A percentile compares a stretch with the other conserved stretches of the same genome.
phyloP scores from a whole-genome alignment of 2,113 vertebrate genomes.

The Terrapene triunguis region DNA sequence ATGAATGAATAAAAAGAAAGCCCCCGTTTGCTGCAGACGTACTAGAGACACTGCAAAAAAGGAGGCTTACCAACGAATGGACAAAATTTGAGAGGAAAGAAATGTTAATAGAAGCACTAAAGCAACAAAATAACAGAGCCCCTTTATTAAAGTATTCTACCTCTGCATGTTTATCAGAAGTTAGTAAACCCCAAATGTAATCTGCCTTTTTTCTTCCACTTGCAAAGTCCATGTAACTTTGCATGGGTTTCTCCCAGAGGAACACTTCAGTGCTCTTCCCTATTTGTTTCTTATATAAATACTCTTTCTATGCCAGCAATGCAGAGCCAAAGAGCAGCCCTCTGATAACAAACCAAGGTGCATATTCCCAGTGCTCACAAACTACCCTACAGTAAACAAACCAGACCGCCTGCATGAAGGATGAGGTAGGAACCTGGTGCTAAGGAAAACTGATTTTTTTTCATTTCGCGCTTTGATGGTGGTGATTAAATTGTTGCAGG shows the following conservation, averaged over 20 bases:
- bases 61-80: not conserved
- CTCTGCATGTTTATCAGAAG: not conserved
- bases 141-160: not conserved
- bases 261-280: accelerated
- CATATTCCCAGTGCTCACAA: accelerated
- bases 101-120: not conserved
- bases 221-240: accelerated
- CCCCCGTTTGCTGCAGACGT: not conserved
- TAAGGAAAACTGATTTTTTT: not conserved
- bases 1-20: not conserved
- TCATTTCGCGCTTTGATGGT: not conserved
- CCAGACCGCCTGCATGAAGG: accelerated
- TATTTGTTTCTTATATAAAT: not conserved
- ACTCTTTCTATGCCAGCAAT: not conserved
- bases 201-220: not conserved
- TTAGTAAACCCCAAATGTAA: not conserved
- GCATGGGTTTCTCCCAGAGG: not conserved
- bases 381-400: not conserved
- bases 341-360: not conserved
- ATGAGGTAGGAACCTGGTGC: not conserved
- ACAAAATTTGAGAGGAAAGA: not conserved
- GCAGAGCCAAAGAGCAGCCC: not conserved
- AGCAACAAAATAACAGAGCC: not conserved
- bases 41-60: not conserved
- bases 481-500: not conserved